Conservation (phyloP, 2,797 vertebrate species). For the Sphenodon punctatus region DNA sequence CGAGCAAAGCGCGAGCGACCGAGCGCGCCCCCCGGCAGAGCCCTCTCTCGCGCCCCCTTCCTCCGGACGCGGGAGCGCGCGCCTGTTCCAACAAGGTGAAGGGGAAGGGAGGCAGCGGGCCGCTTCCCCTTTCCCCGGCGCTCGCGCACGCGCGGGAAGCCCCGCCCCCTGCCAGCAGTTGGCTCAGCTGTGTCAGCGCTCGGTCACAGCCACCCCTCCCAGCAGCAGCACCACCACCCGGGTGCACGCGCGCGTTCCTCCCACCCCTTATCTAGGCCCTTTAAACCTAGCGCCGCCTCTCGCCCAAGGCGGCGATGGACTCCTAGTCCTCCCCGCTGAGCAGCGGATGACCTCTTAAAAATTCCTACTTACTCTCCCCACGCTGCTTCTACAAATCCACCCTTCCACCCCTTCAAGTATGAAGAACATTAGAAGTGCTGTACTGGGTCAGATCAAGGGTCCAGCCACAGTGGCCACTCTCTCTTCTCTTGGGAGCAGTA, state of each 20-base stretch:
- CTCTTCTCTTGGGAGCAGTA: too few relatives aligned
- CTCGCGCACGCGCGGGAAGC: background rate
- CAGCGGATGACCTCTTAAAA: background rate
- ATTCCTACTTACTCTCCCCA: background rate
- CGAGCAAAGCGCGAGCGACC: slow-evolving; percentile 62
- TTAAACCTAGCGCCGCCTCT: fast-evolving
- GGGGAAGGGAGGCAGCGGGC: slow-evolving; percentile 6
- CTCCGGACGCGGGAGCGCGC: background rate
- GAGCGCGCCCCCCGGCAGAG: slow-evolving; percentile 46
- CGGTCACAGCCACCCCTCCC: too few relatives aligned
- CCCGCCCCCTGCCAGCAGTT: slow-evolving; percentile 5
- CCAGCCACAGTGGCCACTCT: too few relatives aligned
- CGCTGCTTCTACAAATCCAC: background rate
- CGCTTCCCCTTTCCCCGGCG: too few relatives aligned
- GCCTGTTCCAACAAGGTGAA: background rate
- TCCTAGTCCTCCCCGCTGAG: background rate
- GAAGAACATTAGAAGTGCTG: too few relatives aligned
- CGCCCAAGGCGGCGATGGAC: fast-evolving
- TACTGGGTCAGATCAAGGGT: too few relatives aligned
- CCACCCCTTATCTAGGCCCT: background rate
- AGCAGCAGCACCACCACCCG: slow-evolving; percentile 32
- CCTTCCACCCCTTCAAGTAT: too few relatives aligned
- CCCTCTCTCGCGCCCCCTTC: slow-evolving; percentile 51
- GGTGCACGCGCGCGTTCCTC: background rate
- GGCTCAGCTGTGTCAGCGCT: background rate